Base-by-base conservation (phyloP, 2,888 invertebrate genomes). In the Catonia carolina region DNA sequence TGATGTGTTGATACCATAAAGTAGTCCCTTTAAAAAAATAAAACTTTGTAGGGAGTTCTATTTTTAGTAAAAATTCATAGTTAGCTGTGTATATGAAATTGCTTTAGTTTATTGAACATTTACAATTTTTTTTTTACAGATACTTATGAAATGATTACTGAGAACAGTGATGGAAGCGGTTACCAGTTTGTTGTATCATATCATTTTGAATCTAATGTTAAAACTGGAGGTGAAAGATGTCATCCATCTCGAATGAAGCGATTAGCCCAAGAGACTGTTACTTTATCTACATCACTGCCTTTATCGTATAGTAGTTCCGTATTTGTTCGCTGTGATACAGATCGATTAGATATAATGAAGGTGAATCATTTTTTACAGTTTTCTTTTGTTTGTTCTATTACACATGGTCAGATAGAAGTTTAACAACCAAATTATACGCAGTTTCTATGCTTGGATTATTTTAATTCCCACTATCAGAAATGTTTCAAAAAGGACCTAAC, bases 261-360 rank as follows among this genome's bases (percentile, higher is more conserved):
- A 17, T 79, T 96, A 54, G 95, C 96, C 53, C 96, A 95, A 76
- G 95, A 96, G 75, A 89, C 93, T 42, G 93, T 94, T 61, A 95
- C 95, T 27, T 79, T 96, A 52, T 91, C 92, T 63, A 93, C 92
- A 57, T 89, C 89, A 64, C 78, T 96, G 68, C 96, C 96, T 62
- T 81, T 96, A 56, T 93, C 93, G 49, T 90, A 87, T 74, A 91
- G 90, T 73, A 92, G 92, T 71, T 90, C 91, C 63, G 95, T 96
- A 61, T 96, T 96, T 79, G 94, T 96, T 62, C 82, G 96, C 65
- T 92, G 92, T 74, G 95, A 95, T 76, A 86, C 91, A 61, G 94
- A 95, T 73, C 80, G 95, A 61, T 80, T 96, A 64, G 95, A 96
- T 73, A 85, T 95, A 63, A 96, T 96, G 94, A 96, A 96, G 80